Evolutionary conservation across 2,113 vertebrate genomes (phyloP).

Genomic region (Lipotes vexillifer): DNA sequence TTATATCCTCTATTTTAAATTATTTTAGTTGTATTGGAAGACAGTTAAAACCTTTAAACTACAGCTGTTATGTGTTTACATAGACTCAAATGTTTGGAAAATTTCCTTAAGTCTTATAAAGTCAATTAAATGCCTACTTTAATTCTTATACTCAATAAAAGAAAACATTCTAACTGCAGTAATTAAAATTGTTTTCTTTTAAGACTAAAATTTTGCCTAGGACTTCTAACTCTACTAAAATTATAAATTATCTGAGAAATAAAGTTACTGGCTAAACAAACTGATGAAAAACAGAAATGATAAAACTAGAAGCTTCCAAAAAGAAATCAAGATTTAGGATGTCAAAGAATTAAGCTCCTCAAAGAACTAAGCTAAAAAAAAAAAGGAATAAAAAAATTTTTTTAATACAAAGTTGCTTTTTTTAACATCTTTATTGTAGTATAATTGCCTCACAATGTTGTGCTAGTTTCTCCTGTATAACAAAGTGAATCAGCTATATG

Average conservation of each 20-base stretch:
- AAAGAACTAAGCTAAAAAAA: background rate
- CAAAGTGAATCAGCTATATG: too few relatives aligned
- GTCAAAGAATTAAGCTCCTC: background rate
- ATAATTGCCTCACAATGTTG: too few relatives aligned
- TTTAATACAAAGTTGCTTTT: background rate
- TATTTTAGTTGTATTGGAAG: background rate
- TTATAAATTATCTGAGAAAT: background rate
- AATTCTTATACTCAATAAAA: background rate
- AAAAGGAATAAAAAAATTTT: background rate
- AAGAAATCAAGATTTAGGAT: background rate
- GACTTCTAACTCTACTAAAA: conserved; percentile 9
- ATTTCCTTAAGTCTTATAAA: background rate
- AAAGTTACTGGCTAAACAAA: conserved; percentile 25
- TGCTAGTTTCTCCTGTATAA: too few relatives aligned
- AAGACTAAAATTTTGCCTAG: background rate
- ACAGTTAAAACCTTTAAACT: background rate
- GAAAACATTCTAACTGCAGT: background rate
- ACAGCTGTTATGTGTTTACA: background rate
- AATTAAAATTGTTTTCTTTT: background rate
- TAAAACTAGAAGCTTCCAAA: background rate
- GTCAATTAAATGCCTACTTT: background rate
- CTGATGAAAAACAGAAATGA: conserved; percentile 2
- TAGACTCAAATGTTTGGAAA: background rate
- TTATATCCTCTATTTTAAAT: background rate
- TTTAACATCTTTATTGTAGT: too few relatives aligned